These are phyloP conservation scores for Perdita meconis DNA, from an alignment of 2,888 invertebrate species.

Conservation along the genomic window DNA sequence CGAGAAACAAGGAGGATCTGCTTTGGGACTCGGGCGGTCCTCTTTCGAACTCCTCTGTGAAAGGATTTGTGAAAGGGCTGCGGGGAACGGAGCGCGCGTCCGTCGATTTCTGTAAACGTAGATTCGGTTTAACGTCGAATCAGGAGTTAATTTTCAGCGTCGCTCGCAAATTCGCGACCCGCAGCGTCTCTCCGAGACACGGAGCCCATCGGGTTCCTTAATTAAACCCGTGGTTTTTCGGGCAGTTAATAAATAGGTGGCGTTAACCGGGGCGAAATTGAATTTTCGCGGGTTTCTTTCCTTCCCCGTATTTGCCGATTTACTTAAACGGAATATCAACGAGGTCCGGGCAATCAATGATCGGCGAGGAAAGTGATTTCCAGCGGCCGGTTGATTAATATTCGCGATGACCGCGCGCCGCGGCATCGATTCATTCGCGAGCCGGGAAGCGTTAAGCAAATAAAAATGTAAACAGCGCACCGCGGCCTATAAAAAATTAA, in stretches of 20 bases:
- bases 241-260: no score
- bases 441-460: slow-evolving; percentile 8
- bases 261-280: no score
- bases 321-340: background rate
- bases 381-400: slow-evolving; percentile 15
- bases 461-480: slow-evolving; percentile 2
- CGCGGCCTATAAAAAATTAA: slow-evolving; percentile 11
- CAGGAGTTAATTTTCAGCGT: background rate
- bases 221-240: background rate
- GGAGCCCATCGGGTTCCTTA: background rate
- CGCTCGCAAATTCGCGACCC: background rate
- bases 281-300: no score
- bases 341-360: background rate
- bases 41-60: slow-evolving; percentile 14
- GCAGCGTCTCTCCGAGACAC: background rate
- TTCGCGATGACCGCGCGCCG: background rate
- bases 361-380: background rate
- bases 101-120: background rate
- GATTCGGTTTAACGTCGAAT: background rate
- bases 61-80: slow-evolving; percentile 6
- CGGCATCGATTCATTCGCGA: background rate
- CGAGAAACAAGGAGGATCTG: slow-evolving; percentile 16
- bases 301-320: background rate
- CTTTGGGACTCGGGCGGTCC: background rate
- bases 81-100: no score